Base-by-base conservation (phyloP, 2,797 vertebrate species). In the Trematomus bernacchii region DNA sequence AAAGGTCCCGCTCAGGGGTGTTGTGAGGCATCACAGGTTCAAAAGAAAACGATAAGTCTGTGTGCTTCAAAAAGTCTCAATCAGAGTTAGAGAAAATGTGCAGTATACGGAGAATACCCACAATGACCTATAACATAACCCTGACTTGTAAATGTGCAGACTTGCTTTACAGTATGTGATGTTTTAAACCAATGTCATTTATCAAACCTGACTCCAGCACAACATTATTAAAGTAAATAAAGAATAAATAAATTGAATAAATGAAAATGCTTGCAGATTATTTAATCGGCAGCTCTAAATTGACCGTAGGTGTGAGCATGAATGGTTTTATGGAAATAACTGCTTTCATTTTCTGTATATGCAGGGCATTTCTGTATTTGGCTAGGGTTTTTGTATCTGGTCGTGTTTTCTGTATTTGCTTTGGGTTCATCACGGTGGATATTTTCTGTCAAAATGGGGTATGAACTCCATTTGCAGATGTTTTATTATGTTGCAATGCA, bases 11-110 rank as follows among this genome's bases (percentile, higher is more conserved):
- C 23, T 64, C 53, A 10, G 40, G 44, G 42, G 54, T 66, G 21
- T 23, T 44, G 50, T 76, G 46, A 14, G 52, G 57, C 30, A 27
- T 62, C 23, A 73, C 52, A 67, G 43, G 58, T 73, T n/a, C 19
- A 68, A 59, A 77, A 52, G 16, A 58, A 53, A 46, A 75, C 11
- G 37, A 83, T 70, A 40, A 47, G 62, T 71, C 47, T 15, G 6
- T 48, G n/a, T 48, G 21, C 14, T 54, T 57, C 19, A 23, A 14
- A 1, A 27, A 10, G 46, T 59, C 61, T 60, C 37, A n/a, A 10
- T 73, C 27, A 42, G 60, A 51, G 60, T 21, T 40, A 48, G 48
- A 3, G 0, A 2, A 51, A 11, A 57, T 21, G 14, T 1, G 0
- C 13, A 14, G 16, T 21, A 18, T 23, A 50, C 43, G 30, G 43